Percentiles rank a stretch among this genome's conserved stretches.
Conservation (phyloP, 2,113 vertebrate genomes). For the Tachuris rubrigastra region DNA sequence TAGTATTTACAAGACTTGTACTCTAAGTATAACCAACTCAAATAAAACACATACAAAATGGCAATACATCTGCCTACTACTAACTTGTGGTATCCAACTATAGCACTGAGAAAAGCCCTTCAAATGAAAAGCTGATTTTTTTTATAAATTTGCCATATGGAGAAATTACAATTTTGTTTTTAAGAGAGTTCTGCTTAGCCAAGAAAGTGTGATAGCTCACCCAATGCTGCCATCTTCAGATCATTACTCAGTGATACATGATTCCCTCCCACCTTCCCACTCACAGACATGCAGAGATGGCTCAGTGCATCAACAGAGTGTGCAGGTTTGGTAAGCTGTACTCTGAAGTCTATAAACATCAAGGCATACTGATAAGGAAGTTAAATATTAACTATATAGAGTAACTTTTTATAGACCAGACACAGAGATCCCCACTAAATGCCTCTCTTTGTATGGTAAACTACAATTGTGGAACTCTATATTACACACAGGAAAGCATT, state of each 20-base stretch:
- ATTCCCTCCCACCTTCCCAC: neutral
- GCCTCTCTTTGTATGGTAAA: neutral
- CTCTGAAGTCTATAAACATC: neutral
- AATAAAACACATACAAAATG: constrained; percentile 27
- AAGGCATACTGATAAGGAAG: neutral
- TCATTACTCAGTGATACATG: neutral
- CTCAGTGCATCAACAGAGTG: rapidly evolving
- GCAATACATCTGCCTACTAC: neutral
- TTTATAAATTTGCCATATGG: neutral
- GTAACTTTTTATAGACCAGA: neutral
- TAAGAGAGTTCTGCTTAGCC: neutral
- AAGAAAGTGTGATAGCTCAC: constrained; percentile 51
- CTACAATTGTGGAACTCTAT: neutral
- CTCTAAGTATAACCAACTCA: neutral
- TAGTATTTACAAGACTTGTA: neutral
- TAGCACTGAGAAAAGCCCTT: constrained; percentile 45
- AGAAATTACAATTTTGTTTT: neutral
- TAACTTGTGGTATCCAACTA: constrained; percentile 22
- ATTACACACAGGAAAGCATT: neutral
- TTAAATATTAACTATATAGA: neutral
- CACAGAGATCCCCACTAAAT: neutral
- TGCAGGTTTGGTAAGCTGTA: neutral
- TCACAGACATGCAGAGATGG: neutral
- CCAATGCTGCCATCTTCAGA: constrained; percentile 82
- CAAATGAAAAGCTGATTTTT: constrained; percentile 39